Evolutionary conservation across 2,113 vertebrate species (phyloP).

Genomic region (Caranx ignobilis): DNA sequence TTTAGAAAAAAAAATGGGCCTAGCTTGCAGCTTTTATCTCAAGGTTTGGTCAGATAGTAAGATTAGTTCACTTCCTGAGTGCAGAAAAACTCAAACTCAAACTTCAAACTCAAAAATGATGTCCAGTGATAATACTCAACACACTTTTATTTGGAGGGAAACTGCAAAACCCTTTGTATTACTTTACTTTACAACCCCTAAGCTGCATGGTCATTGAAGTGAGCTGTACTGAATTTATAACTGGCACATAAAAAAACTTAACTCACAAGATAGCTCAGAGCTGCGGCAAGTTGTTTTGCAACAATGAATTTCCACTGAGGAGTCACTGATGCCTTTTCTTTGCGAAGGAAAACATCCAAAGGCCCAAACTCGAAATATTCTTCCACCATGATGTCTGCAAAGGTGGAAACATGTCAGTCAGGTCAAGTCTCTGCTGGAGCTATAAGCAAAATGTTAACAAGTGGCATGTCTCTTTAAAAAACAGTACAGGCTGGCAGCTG

Average conservation of each 20-base stretch:
- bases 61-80: conserved; percentile 35
- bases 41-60: not conserved
- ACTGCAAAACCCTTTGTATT: not conserved
- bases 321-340: conserved; percentile 82
- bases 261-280: conserved; percentile 93
- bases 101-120: not conserved
- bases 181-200: not conserved
- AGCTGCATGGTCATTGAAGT: not conserved
- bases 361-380: conserved; percentile 94
- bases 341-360: conserved; percentile 90
- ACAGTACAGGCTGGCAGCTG: not conserved
- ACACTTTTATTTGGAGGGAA: too few relatives aligned
- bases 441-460: conserved; percentile 5
- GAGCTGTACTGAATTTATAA: conserved; percentile 2
- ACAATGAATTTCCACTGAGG: conserved; percentile 92
- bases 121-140: too few relatives aligned
- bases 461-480: not conserved
- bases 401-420: conserved; percentile 5
- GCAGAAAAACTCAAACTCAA: conserved; percentile 24
- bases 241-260: conserved; percentile 2
- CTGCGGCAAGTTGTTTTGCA: conserved; percentile 92
- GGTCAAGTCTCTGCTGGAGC: not conserved
- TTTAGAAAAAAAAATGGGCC: not conserved
- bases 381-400: conserved; percentile 93
- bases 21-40: conserved; percentile 21